A percentile compares a stretch with the other conserved stretches of the same genome.
Evolutionary conservation across 2,888 invertebrate genomes (phyloP).

Genomic region (Drosophila suboccidentalis): DNA sequence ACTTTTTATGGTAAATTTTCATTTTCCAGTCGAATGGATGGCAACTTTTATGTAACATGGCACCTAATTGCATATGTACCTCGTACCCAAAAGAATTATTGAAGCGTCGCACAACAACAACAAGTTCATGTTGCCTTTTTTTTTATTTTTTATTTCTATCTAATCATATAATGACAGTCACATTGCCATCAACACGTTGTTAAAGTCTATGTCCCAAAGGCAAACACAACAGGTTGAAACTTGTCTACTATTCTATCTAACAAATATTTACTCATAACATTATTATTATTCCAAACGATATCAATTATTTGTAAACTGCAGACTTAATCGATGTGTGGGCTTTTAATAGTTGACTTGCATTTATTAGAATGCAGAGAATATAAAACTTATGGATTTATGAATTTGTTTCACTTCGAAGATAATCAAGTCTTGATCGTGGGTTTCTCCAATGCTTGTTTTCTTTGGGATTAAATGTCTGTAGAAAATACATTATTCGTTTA

Average conservation of each 20-base stretch:
- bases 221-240: conserved; percentile 11
- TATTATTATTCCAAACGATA: conserved; percentile 36
- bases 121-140: conserved; percentile 22
- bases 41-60: conserved; percentile 54
- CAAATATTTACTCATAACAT: conserved; percentile 24
- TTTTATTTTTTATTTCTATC: conserved; percentile 14
- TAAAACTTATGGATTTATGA: conserved; percentile 28
- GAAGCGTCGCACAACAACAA: conserved; percentile 49
- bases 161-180: conserved; percentile 37
- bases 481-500: conserved; percentile 16
- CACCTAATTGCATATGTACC: conserved; percentile 57
- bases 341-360: conserved; percentile 57
- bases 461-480: conserved; percentile 38
- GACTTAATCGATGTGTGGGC: conserved; percentile 51
- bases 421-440: conserved; percentile 41
- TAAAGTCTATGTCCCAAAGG: conserved; percentile 23
- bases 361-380: conserved; percentile 44
- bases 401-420: conserved; percentile 31
- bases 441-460: conserved; percentile 24
- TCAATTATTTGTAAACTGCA: conserved; percentile 53
- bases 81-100: conserved; percentile 45
- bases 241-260: conserved; percentile 12
- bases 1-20: conserved; percentile 37
- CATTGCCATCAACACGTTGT: conserved; percentile 39
- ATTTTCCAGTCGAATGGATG: conserved; percentile 72